Percentiles rank a stretch among this genome's conserved stretches.
Evolutionary conservation across 1,140 invertebrate species (phyloP).

Genomic region (Bombyx mandarina): DNA sequence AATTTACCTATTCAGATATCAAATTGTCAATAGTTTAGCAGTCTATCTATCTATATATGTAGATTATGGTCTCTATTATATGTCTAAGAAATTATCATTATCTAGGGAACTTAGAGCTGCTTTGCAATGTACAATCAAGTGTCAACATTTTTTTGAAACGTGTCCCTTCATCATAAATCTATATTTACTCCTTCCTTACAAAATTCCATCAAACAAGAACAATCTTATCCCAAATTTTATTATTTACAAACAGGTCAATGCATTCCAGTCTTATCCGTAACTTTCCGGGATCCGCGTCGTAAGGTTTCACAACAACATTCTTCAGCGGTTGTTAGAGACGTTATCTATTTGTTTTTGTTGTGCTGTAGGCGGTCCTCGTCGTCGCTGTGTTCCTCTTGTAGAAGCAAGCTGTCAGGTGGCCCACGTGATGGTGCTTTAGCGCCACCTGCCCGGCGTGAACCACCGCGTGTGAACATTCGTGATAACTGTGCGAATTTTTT

Average conservation of each 20-base stretch:
- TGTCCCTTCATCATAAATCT: too few relatives aligned
- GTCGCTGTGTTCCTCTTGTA: slow-evolving; percentile 75
- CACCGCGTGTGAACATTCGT: slow-evolving; percentile 81
- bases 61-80: too few relatives aligned
- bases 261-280: slow-evolving; percentile 55
- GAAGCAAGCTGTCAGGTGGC: slow-evolving; percentile 68
- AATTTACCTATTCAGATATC: too few relatives aligned
- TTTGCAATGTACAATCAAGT: too few relatives aligned
- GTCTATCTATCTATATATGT: too few relatives aligned
- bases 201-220: slow-evolving; percentile 12
- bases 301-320: slow-evolving; percentile 20
- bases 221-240: slow-evolving; percentile 19
- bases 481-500: slow-evolving; percentile 88
- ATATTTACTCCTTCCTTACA: not conserved
- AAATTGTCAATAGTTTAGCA: too few relatives aligned
- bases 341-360: slow-evolving; percentile 19
- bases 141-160: too few relatives aligned
- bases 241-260: slow-evolving; percentile 31
- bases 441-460: slow-evolving; percentile 75
- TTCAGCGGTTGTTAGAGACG: too few relatives aligned
- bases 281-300: slow-evolving; percentile 39
- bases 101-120: too few relatives aligned
- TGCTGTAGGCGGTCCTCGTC: slow-evolving; percentile 66
- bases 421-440: slow-evolving; percentile 59
- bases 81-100: too few relatives aligned